These are phyloP conservation scores for Pelobates cultripes DNA, from an alignment of 2,797 vertebrate species.

Conservation along the genomic window DNA sequence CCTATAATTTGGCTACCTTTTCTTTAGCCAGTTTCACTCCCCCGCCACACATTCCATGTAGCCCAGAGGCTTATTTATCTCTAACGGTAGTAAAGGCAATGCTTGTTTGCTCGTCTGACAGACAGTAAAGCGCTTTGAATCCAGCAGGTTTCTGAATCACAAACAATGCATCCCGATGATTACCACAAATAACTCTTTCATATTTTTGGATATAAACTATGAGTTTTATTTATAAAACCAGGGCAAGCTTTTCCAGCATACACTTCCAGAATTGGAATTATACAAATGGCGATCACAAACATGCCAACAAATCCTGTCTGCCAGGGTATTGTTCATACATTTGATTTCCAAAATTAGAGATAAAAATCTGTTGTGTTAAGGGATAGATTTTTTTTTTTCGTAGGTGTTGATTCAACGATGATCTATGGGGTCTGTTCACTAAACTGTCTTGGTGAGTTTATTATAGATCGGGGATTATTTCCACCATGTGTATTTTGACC, in stretches of 20 bases:
- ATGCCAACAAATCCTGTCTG: constrained; percentile 37
- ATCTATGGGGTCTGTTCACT: too few relatives aligned
- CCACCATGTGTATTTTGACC: too few relatives aligned
- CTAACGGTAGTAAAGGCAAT: not conserved
- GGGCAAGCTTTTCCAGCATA: constrained; percentile 32
- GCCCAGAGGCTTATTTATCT: not conserved
- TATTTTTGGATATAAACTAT: constrained; percentile 46
- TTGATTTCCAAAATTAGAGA: constrained; percentile 49
- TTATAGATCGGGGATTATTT: too few relatives aligned
- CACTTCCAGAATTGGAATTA: constrained; percentile 45
- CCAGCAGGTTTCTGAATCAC: constrained; percentile 26
- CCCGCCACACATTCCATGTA: too few relatives aligned
- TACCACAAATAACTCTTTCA: constrained; percentile 51
- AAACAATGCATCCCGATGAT: constrained; percentile 36
- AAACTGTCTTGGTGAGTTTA: too few relatives aligned
- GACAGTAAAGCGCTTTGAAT: constrained; percentile 9
- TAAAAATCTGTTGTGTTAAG: constrained; percentile 37
- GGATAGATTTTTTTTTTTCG: constrained; percentile 18
- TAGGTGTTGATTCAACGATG: constrained; percentile 4
- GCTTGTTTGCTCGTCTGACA: not conserved
- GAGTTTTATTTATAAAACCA: constrained; percentile 44
- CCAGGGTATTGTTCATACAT: constrained; percentile 45
- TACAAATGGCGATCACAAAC: constrained; percentile 40
- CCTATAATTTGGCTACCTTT: too few relatives aligned
- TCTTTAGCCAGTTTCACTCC: too few relatives aligned